phyloP scores from a whole-genome alignment of 2,797 vertebrate species.

The Rhabdophis nuchalis region DNA sequence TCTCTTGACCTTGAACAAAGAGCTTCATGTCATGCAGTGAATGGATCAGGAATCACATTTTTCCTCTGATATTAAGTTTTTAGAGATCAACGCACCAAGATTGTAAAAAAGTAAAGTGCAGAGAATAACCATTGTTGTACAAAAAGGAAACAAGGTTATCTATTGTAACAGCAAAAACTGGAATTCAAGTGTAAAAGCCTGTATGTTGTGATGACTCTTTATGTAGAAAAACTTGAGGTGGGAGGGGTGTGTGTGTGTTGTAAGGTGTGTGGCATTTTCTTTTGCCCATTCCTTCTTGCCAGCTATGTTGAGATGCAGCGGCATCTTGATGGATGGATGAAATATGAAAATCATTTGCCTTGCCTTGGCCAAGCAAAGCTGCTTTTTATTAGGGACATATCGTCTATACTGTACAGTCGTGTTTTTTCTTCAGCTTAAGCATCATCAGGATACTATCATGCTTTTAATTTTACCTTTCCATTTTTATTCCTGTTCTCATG shows the following conservation, averaged over 20 bases:
- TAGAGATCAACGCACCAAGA: slow-evolving; percentile 27
- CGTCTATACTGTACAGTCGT: not conserved
- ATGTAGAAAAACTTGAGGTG: not conserved
- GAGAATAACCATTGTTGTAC: not conserved
- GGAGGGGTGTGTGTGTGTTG: not conserved
- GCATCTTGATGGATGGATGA: not conserved
- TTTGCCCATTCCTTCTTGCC: not conserved
- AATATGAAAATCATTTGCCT: not conserved
- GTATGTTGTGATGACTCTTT: not conserved
- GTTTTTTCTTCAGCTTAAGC: not conserved
- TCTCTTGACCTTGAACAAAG: slow-evolving; percentile 1
- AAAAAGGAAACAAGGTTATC: not conserved
- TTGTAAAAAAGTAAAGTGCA: not conserved
- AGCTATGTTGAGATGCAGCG: not conserved
- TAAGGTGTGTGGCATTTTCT: not conserved
- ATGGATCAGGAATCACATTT: slow-evolving; percentile 29
- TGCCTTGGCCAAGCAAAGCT: not conserved
- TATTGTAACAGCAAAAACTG: not conserved
- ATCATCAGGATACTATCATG: not conserved
- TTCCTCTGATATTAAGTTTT: slow-evolving; percentile 41
- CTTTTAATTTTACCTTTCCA: not conserved
- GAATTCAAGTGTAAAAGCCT: not conserved
- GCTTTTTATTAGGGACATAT: not conserved
- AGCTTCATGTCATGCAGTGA: slow-evolving; percentile 31
- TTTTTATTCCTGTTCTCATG: not conserved